phyloP scores from a whole-genome alignment of 2,888 invertebrate genomes.

The Melanchra persicariae region DNA sequence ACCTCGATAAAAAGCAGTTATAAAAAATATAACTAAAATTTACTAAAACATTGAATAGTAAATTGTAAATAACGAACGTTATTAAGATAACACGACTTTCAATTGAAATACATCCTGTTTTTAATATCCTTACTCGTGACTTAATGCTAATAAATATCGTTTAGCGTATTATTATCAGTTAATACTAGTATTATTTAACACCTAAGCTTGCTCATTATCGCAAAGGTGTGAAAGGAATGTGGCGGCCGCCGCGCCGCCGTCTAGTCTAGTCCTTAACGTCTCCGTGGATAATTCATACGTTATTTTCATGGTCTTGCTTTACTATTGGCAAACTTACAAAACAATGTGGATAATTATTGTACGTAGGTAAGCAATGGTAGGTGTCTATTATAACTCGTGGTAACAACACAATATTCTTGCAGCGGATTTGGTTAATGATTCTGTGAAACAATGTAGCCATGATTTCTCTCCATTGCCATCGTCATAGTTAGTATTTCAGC shows the following conservation, averaged over 20 bases:
- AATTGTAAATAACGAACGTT: slow-evolving; percentile 23
- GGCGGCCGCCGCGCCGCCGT: slow-evolving; percentile 48
- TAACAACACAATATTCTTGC: neutral
- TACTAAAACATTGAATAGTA: slow-evolving; percentile 22
- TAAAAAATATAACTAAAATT: neutral
- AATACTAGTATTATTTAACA: slow-evolving; percentile 56
- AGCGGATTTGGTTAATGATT: slow-evolving; percentile 1
- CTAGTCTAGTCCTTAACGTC: slow-evolving; percentile 44
- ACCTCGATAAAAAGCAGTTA: neutral
- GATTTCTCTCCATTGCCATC: slow-evolving; percentile 1
- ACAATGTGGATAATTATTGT: slow-evolving; percentile 36
- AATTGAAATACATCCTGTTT: slow-evolving; percentile 46
- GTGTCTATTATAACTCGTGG: slow-evolving; percentile 9
- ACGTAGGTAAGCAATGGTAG: slow-evolving; percentile 16
- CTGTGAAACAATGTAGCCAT: slow-evolving; percentile 13
- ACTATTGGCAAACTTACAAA: slow-evolving; percentile 43
- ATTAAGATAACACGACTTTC: slow-evolving; percentile 6
- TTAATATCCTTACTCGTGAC: slow-evolving; percentile 45
- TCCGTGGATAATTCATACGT: slow-evolving; percentile 49
- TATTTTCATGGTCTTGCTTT: slow-evolving; percentile 33
- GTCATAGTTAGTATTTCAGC: slow-evolving; percentile 19
- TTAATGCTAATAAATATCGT: slow-evolving; percentile 52
- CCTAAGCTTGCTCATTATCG: slow-evolving; percentile 50
- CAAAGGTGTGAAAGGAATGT: slow-evolving; percentile 61
- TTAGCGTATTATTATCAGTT: slow-evolving; percentile 49